Evolutionary conservation across 2,888 invertebrate genomes (phyloP), one percentile per base, ranked within the genome.

Genomic region (Ormyrus labotus): DNA sequence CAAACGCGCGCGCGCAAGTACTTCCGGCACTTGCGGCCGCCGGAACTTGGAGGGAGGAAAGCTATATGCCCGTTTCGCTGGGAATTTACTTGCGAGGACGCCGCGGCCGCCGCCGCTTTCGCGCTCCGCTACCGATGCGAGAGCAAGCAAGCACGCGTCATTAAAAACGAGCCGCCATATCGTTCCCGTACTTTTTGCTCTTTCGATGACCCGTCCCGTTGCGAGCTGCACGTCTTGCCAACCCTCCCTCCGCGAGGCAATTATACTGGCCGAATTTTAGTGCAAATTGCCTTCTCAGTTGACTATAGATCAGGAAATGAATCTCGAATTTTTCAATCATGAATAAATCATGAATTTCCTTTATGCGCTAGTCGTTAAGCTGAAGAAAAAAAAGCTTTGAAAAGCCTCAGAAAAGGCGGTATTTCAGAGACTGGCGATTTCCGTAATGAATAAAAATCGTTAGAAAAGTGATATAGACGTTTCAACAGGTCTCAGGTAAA

Each of bases 361-460:
- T 34, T 34, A 34, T 34, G 4, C 34, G 34, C 34, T 34, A 34
- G 34, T 34, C 34, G 34, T 34, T 34, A 34, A 34, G 34, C 34
- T 34, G 3, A 4, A 34, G 34, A 3, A 34, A 34, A 34, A 34
- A 34, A 4, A 34, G 3, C 58, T 11, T 13, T 64, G 34, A 68
- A 34, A 55, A 55, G 50, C n/a, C 7, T 2, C 13, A 3, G 34
- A 34, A 4, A 34, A 34, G 34, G 2, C 19, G 19, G 19, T 19
- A 19, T 19, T 19, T 19, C 19, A 19, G 19, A 19, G 19, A 34
- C 34, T 34, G 34, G 34, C 34, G 34, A 34, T 34, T 13, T 19
- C 47, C 63, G 69, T 68, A 78, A 78, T 19, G 65, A 71, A 82
- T 78, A 61, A 74, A 81, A 82, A 75, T 63, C 47, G 77, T 47